A percentile compares a stretch with the other conserved stretches of the same genome.
Evolutionary conservation across 2,888 invertebrate species (phyloP).

Genomic region (Nephrocerus scutellatus): DNA sequence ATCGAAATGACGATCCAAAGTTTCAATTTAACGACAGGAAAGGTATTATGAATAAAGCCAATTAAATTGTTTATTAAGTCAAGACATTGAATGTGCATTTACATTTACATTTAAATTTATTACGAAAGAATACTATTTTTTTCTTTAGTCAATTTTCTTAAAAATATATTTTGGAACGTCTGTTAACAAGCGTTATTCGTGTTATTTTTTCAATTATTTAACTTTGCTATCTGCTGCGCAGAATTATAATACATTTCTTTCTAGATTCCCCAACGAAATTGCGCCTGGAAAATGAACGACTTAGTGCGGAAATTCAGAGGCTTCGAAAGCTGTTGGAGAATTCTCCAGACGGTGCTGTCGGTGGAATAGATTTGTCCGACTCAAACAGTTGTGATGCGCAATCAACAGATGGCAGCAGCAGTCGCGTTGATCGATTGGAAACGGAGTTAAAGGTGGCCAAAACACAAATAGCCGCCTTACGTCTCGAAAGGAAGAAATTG

Average conservation of each 20-base stretch:
- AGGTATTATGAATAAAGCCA: too few relatives aligned
- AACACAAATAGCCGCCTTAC: slow-evolving; percentile 57
- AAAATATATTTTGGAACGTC: too few relatives aligned
- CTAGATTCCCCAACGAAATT: slow-evolving; percentile 40
- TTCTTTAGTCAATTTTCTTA: too few relatives aligned
- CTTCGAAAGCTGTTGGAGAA: slow-evolving; percentile 50
- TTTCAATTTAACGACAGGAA: slow-evolving; percentile 32
- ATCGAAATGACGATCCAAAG: slow-evolving; percentile 39
- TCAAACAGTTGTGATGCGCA: slow-evolving; percentile 47
- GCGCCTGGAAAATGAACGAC: slow-evolving; percentile 68
- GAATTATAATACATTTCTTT: too few relatives aligned
- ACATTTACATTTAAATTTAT: too few relatives aligned
- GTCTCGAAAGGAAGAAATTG: slow-evolving; percentile 81
- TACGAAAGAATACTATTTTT: too few relatives aligned
- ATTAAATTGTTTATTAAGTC: too few relatives aligned
- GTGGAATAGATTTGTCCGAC: slow-evolving; percentile 45
- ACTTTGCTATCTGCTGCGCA: too few relatives aligned
- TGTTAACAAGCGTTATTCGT: too few relatives aligned
- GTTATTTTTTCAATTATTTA: too few relatives aligned
- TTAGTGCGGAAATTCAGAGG: slow-evolving; percentile 49
- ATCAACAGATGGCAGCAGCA: slow-evolving; percentile 38
- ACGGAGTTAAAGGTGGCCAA: slow-evolving; percentile 46
- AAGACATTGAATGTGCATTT: too few relatives aligned
- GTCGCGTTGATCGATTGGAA: slow-evolving; percentile 50
- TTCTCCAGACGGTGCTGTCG: slow-evolving; percentile 55